Base-by-base conservation (phyloP, 2,113 vertebrate species). In the Tetraodon nigroviridis region DNA sequence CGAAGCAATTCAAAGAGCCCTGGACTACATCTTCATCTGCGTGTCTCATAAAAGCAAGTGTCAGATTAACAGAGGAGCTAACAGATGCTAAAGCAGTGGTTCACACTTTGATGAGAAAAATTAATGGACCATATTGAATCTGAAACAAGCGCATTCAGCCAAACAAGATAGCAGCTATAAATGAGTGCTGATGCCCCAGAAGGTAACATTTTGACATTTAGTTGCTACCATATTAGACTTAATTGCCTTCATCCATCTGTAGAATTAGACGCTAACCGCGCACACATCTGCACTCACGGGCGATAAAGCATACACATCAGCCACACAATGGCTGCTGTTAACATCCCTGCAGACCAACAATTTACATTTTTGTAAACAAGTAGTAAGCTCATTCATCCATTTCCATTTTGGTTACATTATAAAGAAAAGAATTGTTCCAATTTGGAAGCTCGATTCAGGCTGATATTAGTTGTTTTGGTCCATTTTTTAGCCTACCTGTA, bases 231-330 rank as follows among this genome's bases (percentile, higher is more conserved):
- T 68, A 68, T 80, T 67, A 78, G 62, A 62, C 64, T 65, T 78
- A 71, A 83, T 71, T 76, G 72, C 70, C 61, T 61, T 69, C 75
- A 77, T 82, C 79, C 81, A 82, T 82, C 76, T 76, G 81, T 64
- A 74, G 57, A 6, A 16, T 16, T 7, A 46, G 44, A 16, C 6
- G 44, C 15, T 16, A n/a, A n/a, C 15, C 62, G 65, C 49, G 65
- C 50, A 58, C 66, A 60, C 79, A 67, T 67, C 78, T 72, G 77
- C 55, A 42, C 8, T 11, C 3, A 14, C 37, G 51, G 68, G 71
- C 61, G 63, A 50, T 54, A 53, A 59, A 56, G 18, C 29, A 63
- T 47, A 50, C 69, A 70, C 56, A 75, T n/a, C 40, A 46, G 52
- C 56, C 53, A 13, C 40, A 61, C 45, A 51, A 61, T 40, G 60